These are phyloP conservation scores for Nothobranchius kuhntae DNA, from an alignment of 2,113 vertebrate genomes.

Conservation along the genomic window DNA sequence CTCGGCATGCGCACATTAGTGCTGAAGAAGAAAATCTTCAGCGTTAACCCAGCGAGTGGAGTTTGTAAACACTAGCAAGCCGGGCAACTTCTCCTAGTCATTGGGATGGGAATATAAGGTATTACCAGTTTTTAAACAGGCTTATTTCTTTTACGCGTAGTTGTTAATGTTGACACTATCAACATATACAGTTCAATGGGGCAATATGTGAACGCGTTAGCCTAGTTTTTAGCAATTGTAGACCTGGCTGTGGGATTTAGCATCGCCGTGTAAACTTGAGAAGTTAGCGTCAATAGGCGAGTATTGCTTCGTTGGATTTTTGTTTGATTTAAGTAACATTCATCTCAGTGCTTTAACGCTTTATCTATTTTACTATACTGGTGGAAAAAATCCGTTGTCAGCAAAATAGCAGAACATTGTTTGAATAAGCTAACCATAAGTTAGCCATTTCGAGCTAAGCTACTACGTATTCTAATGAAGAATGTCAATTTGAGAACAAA, in stretches of 20 bases:
- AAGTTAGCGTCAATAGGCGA: constrained; percentile 5
- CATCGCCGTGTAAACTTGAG: not conserved
- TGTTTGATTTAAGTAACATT: not conserved
- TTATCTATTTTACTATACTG: too few relatives aligned
- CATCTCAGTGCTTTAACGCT: too few relatives aligned
- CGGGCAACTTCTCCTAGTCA: constrained; percentile 2
- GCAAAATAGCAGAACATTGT: constrained; percentile 1
- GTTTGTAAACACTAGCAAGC: constrained; percentile 60
- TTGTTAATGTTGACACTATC: not conserved
- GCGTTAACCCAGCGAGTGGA: constrained; percentile 15
- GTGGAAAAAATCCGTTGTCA: too few relatives aligned
- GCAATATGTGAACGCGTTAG: constrained; percentile 23
- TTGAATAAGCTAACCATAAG: constrained; percentile 19
- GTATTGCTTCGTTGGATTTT: not conserved
- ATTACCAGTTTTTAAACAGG: not conserved
- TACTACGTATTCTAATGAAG: not conserved
- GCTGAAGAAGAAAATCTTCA: constrained; percentile 31
- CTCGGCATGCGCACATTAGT: constrained; percentile 51
- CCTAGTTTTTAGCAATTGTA: not conserved
- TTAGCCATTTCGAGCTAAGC: not conserved
- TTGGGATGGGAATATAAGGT: constrained; percentile 68
- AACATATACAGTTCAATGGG: not conserved
- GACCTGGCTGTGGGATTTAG: constrained; percentile 23
- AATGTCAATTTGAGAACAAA: not conserved
- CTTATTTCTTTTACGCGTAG: not conserved